phyloP scores from a whole-genome alignment of 2,888 invertebrate genomes.

The Lasioglossum oenotherae region DNA sequence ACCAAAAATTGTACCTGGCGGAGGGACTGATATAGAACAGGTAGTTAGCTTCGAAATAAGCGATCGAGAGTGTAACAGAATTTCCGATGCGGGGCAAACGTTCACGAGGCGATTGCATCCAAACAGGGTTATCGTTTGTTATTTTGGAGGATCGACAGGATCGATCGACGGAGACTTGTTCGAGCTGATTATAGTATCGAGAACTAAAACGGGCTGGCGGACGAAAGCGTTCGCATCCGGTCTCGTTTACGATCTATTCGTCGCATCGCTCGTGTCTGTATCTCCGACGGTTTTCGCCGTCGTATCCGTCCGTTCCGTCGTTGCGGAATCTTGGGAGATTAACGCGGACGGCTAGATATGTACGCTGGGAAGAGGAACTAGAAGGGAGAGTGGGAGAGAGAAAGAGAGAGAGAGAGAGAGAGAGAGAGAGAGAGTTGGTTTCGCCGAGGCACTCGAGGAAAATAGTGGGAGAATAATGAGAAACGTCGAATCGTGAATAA shows the following conservation, averaged over 20 bases:
- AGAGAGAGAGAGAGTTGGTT: background rate
- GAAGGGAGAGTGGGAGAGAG: background rate
- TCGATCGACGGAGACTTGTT: background rate
- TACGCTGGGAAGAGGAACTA: background rate
- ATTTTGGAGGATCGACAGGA: background rate
- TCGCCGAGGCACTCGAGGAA: background rate
- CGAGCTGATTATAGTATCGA: background rate
- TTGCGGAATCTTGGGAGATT: background rate
- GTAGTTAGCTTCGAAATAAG: background rate
- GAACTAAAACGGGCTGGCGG: background rate
- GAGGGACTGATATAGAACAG: background rate
- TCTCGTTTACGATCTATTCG: slow-evolving; percentile 1
- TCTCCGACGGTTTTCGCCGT: background rate
- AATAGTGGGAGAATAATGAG: slow-evolving; percentile 21
- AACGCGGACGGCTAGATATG: no score
- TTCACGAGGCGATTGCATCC: background rate
- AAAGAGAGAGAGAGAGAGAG: background rate
- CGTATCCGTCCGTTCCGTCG: background rate
- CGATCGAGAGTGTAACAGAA: background rate
- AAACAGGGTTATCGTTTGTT: background rate
- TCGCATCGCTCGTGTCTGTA: background rate
- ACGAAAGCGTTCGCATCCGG: background rate
- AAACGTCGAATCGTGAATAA: slow-evolving; percentile 32
- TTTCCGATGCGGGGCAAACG: background rate
- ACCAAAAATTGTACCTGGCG: background rate